A percentile compares a stretch with the other conserved stretches of the same genome.
Evolutionary conservation across 2,797 vertebrate species (phyloP).

Genomic region (Chloroceryle inda): DNA sequence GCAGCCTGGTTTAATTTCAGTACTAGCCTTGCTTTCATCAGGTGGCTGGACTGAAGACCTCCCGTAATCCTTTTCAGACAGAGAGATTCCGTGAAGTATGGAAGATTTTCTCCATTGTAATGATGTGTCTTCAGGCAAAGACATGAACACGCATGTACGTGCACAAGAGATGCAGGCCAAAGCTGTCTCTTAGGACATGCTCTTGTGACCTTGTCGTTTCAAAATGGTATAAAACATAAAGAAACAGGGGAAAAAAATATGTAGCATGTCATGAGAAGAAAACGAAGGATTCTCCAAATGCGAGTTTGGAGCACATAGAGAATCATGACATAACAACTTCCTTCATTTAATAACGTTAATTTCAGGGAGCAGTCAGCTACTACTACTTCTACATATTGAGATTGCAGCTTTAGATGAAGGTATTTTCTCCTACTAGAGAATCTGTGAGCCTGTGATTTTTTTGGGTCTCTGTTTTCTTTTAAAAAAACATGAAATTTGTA

Average conservation of each 20-base stretch:
- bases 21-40: neutral
- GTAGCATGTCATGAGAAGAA: neutral
- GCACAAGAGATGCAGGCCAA: neutral
- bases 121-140: neutral
- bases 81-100: neutral
- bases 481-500: neutral
- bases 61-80: neutral
- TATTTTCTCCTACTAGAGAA: neutral
- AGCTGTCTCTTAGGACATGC: neutral
- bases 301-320: neutral
- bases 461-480: neutral
- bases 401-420: neutral
- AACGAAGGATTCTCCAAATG: neutral
- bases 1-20: neutral
- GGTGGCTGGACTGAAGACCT: neutral
- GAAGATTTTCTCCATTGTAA: neutral
- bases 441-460: neutral
- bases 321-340: neutral
- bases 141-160: fast-evolving
- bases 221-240: neutral
- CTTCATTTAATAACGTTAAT: neutral
- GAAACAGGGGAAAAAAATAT: neutral
- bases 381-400: neutral
- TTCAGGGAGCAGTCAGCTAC: neutral
- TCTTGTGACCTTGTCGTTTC: neutral